Evolutionary conservation across 2,113 vertebrate genomes (phyloP), one percentile per base, ranked within the genome.

Genomic region (Dinomys branickii): DNA sequence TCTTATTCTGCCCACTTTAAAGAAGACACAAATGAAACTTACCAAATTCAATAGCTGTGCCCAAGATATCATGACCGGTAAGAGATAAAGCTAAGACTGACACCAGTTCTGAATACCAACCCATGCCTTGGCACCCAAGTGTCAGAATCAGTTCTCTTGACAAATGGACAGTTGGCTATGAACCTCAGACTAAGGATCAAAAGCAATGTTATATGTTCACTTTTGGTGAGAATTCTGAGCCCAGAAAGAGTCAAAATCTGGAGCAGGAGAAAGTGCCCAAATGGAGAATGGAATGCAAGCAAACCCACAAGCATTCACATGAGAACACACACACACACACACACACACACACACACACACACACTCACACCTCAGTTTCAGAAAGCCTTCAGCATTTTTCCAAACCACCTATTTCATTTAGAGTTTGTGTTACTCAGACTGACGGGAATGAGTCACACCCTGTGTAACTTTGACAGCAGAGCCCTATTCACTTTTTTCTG

Each of bases 171-270:
- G 63, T 67, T 7, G 16, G 14, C 69, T 35, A 56, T 0, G 0
- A 65, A 35, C 33, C 0, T 1, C 33, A 22, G n/a, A 44, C 0
- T 28, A 26, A 50, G 91, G 19, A 41, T 0, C 38, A n/a, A 89
- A 93, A 94, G n/a, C 7, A 80, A 0, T 20, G 11, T 14, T 58
- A 52, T 3, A 41, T 5, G 10, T 58, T 63, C 75, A 63, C 28
- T 56, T n/a, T 86, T 67, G 33, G n/a, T 44, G 26, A 75, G 24
- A 86, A 95, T 77, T 90, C n/a, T 41, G 67, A 96, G 26, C 52
- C 50, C 63, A 71, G 28, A 91, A 19, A n/a, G 30, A 63, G 54
- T 71, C 41, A 19, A 9, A 19, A 35, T 54, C 35, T 33, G 14
- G 38, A 33, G 50, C 2, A 59, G 80, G n/a, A 94, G 65, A 82